Conservation (phyloP, 2,888 invertebrate genomes). For the Lutraria lutraria region DNA sequence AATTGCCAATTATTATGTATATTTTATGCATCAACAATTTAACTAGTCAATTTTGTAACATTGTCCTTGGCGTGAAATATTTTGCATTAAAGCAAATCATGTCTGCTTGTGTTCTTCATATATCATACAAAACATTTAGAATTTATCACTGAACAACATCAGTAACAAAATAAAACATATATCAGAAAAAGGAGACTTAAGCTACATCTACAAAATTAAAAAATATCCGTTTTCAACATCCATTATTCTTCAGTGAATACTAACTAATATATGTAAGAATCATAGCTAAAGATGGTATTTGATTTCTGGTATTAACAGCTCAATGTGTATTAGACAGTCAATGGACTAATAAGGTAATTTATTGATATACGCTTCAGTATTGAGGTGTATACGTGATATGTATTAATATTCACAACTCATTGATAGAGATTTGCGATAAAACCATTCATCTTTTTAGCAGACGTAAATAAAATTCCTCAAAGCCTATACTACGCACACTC, state of each 20-base stretch:
- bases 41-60: neutral
- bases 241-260: too few relatives aligned
- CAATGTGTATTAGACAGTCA: neutral
- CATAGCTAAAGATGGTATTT: neutral
- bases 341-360: neutral
- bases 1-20: neutral
- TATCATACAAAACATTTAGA: neutral
- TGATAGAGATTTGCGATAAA: slow-evolving; percentile 31
- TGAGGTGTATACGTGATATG: slow-evolving; percentile 26
- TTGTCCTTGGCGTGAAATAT: neutral
- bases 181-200: too few relatives aligned
- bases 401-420: slow-evolving; percentile 37
- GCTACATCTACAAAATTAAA: too few relatives aligned
- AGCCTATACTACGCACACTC: slow-evolving; percentile 43
- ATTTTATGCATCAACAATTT: neutral
- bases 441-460: slow-evolving; percentile 56
- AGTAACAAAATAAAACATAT: too few relatives aligned
- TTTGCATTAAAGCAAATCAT: neutral
- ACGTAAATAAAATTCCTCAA: slow-evolving; percentile 58
- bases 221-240: too few relatives aligned
- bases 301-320: neutral
- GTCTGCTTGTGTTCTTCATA: neutral
- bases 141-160: neutral
- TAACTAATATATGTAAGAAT: neutral
- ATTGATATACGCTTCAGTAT: slow-evolving; percentile 8